Evolutionary conservation across 1,140 invertebrate genomes (phyloP).

Genomic region (Saccostrea glomerata): DNA sequence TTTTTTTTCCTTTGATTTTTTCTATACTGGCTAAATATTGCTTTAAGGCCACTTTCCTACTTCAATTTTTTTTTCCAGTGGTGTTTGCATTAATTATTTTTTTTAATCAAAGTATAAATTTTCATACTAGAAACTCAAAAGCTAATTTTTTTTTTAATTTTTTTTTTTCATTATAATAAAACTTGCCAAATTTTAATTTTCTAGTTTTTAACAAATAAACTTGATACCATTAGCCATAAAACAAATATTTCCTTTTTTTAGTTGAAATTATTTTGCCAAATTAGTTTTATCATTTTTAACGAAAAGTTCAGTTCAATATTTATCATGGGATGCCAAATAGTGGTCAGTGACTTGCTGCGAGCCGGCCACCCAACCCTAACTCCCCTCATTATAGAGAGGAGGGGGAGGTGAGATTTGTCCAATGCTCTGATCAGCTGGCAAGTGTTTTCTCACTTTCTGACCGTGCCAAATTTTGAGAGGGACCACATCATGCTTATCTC

Average conservation of each 20-base stretch:
- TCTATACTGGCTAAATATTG: too few species aligned
- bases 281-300: neutral
- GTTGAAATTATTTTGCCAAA: neutral
- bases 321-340: neutral
- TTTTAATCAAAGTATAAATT: too few species aligned
- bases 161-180: too few species aligned
- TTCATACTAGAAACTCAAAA: too few species aligned
- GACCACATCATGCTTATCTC: neutral
- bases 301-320: neutral
- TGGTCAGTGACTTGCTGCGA: constrained; percentile 31
- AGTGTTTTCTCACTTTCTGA: constrained; percentile 48
- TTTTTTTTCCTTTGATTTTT: too few species aligned
- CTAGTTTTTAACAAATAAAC: too few species aligned
- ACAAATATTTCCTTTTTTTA: too few species aligned
- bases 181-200: too few species aligned
- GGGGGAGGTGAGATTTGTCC: constrained; percentile 37
- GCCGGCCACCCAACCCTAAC: constrained; percentile 43
- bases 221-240: too few species aligned
- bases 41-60: too few species aligned
- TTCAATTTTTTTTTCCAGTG: too few species aligned
- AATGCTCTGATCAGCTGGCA: constrained; percentile 42
- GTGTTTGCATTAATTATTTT: neutral
- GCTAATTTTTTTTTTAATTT: too few species aligned
- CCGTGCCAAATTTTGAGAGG: constrained; percentile 5
- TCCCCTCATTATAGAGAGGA: neutral